phyloP scores from a whole-genome alignment of 2,888 invertebrate species.

The Nomada lathburiana region DNA sequence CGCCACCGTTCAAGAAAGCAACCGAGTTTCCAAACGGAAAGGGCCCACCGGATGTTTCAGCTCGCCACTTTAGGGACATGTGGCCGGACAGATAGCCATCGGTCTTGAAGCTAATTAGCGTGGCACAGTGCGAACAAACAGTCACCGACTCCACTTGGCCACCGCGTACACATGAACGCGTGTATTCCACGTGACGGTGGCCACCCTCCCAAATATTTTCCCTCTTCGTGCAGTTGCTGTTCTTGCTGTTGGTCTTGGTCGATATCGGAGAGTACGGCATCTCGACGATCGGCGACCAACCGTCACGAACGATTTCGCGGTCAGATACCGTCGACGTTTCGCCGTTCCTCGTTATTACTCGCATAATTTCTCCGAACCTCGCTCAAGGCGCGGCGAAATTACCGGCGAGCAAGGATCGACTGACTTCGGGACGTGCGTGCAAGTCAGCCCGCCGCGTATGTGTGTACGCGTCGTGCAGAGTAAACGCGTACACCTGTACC shows the following conservation, averaged over 20 bases:
- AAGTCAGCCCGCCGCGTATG: slow-evolving; percentile 5
- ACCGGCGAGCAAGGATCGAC: slow-evolving; percentile 61
- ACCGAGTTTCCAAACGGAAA: slow-evolving; percentile 60
- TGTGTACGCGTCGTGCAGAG: neutral
- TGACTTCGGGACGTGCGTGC: slow-evolving; percentile 45
- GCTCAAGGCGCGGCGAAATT: slow-evolving; percentile 71
- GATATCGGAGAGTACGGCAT: slow-evolving; percentile 14
- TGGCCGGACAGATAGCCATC: slow-evolving; percentile 81
- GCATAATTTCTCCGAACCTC: slow-evolving; percentile 71
- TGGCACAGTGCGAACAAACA: slow-evolving; percentile 79
- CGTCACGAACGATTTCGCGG: slow-evolving; percentile 72
- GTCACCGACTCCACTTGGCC: slow-evolving; percentile 48
- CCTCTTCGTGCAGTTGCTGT: neutral
- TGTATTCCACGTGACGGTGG: slow-evolving; percentile 48
- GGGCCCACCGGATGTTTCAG: slow-evolving; percentile 79
- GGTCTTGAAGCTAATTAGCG: slow-evolving; percentile 81
- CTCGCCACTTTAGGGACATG: slow-evolving; percentile 80
- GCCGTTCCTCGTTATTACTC: slow-evolving; percentile 73
- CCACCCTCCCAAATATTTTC: slow-evolving; percentile 46
- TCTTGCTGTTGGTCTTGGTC: neutral
- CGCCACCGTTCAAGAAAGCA: slow-evolving; percentile 46
- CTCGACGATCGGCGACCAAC: slow-evolving; percentile 65
- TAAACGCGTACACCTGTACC: slow-evolving; percentile 62
- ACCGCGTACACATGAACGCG: slow-evolving; percentile 57
- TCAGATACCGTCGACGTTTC: slow-evolving; percentile 67